A percentile compares a stretch with the other conserved stretches of the same genome.
phyloP scores from a whole-genome alignment of 2,113 vertebrate genomes.

The Perca schrenkii region DNA sequence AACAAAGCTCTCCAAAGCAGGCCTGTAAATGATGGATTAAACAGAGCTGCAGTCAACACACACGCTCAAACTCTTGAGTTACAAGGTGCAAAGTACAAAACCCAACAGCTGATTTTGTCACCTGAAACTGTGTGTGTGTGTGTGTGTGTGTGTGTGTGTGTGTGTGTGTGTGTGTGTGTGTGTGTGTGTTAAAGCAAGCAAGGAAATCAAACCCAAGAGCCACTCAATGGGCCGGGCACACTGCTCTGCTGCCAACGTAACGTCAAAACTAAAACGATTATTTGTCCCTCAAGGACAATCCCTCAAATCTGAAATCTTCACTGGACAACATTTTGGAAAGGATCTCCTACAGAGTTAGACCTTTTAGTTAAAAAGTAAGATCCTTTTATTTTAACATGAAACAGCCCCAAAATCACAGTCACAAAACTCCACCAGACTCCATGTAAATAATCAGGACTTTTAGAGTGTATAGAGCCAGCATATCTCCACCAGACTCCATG shows the following conservation, averaged over 20 bases:
- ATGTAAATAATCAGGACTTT: no score
- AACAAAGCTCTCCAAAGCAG: conserved; percentile 68
- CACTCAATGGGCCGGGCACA: no score
- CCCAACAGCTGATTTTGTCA: conserved; percentile 51
- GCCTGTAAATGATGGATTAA: conserved; percentile 67
- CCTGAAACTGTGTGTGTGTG: conserved; percentile 32
- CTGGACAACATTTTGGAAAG: background rate
- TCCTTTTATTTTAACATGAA: no score
- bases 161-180: conserved; percentile 14
- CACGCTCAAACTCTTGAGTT: conserved; percentile 40
- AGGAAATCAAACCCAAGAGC: no score
- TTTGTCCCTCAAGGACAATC: background rate
- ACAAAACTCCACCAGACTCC: no score
- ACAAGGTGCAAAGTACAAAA: conserved; percentile 69
- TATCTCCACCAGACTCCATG: no score
- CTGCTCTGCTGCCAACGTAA: background rate
- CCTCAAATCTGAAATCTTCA: background rate
- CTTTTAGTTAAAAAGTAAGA: no score
- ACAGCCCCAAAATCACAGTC: no score
- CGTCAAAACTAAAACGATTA: background rate
- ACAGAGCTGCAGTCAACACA: conserved; percentile 20
- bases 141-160: conserved; percentile 8
- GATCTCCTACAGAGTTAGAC: no score
- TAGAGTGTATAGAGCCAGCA: no score
- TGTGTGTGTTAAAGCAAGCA: background rate